Percentiles rank a stretch among this genome's conserved stretches.
phyloP scores from a whole-genome alignment of 37 sponge, comb jelly and placozoan genomes.

The Tethya wilhelma region DNA sequence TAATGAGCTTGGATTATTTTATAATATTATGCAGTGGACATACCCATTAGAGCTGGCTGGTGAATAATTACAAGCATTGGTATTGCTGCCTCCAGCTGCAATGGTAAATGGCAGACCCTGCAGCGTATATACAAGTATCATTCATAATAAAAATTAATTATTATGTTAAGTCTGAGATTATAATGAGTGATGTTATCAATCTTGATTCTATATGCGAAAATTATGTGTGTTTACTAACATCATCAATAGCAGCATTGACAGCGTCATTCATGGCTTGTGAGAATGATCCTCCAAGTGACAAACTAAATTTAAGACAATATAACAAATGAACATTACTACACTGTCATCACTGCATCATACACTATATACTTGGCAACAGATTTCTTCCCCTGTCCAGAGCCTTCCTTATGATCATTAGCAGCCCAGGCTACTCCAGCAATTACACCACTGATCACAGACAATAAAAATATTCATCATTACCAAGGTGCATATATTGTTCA shows the following conservation, averaged over 20 bases:
- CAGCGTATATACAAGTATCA: background rate
- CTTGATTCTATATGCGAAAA: too few relatives aligned
- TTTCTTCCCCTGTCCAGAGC: constrained; percentile 19
- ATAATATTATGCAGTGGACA: background rate
- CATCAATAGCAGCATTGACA: constrained; percentile 57
- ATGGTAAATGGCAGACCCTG: constrained; percentile 72
- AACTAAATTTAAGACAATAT: constrained; percentile 37
- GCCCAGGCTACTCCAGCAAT: constrained; percentile 57
- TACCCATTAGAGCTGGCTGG: constrained; percentile 57
- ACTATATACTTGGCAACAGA: constrained; percentile 55
- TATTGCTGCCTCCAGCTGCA: constrained; percentile 65
- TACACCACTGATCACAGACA: constrained; percentile 33
- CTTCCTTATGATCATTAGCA: constrained; percentile 21
- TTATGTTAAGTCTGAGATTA: background rate
- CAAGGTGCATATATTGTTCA: background rate
- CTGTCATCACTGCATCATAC: background rate
- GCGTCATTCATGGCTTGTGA: constrained; percentile 61
- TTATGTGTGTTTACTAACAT: constrained; percentile 27
- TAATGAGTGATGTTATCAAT: background rate
- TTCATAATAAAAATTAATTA: background rate
- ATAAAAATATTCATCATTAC: background rate
- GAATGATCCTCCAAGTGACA: constrained; percentile 83
- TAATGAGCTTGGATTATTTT: background rate
- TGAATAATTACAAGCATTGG: constrained; percentile 60
- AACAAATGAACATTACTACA: background rate